A percentile compares a stretch with the other conserved stretches of the same genome.
Conservation (phyloP, 1,140 invertebrate species). For the Conus betulinus region DNA sequence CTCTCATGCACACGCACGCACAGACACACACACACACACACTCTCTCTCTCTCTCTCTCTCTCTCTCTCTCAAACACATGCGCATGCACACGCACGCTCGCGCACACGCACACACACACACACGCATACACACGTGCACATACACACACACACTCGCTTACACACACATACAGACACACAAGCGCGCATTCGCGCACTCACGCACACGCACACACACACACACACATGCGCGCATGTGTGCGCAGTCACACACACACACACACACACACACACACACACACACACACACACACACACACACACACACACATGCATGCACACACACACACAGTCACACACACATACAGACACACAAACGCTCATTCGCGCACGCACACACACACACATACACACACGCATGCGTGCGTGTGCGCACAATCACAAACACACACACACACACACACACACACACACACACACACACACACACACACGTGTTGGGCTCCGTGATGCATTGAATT, state of each 20-base stretch:
- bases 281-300: no score
- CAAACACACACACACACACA: no score
- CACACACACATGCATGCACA: no score
- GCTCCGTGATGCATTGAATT: background rate
- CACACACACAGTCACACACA: no score
- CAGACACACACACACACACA: background rate
- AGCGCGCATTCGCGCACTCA: background rate
- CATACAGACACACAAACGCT: no score
- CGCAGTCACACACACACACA: no score
- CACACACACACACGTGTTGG: background rate
- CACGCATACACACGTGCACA: background rate
- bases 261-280: no score
- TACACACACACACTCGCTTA: background rate
- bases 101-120: conserved; percentile 24
- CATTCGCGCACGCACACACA: background rate
- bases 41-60: no score
- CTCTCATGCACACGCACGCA: background rate
- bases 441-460: no score
- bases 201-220: background rate
- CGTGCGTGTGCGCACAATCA: background rate
- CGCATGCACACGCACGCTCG: background rate
- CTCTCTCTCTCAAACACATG: background rate
- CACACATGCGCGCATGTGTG: no score
- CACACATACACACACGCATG: background rate
- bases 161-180: background rate